Evolutionary conservation across 1,140 invertebrate species (phyloP).

Genomic region (Nilaparvata lugens): DNA sequence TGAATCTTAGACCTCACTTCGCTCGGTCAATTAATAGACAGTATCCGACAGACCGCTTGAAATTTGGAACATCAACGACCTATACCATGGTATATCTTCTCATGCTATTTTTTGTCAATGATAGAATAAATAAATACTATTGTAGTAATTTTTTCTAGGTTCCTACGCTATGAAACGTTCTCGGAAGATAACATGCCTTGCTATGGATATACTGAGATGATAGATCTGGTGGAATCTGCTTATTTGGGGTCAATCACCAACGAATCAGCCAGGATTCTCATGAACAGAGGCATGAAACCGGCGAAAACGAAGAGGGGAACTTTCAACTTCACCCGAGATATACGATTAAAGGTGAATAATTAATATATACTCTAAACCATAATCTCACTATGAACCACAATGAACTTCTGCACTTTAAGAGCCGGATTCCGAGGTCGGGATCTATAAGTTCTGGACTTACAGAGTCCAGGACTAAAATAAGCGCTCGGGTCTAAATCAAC

Average conservation of each 20-base stretch:
- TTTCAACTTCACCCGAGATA: conserved; percentile 52
- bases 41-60: too few relatives aligned
- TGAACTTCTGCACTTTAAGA: background rate
- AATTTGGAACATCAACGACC: too few relatives aligned
- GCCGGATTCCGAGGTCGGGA: too few relatives aligned
- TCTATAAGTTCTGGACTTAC: too few relatives aligned
- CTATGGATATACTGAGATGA: conserved; percentile 61
- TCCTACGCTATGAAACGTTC: conserved; percentile 58
- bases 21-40: too few relatives aligned
- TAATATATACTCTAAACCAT: background rate
- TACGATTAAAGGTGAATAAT: conserved; percentile 45
- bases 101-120: too few relatives aligned
- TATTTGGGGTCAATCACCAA: conserved; percentile 56
- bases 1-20: too few relatives aligned
- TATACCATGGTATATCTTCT: too few relatives aligned
- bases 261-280: conserved; percentile 51
- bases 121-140: too few relatives aligned
- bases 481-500: too few relatives aligned
- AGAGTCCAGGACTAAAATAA: too few relatives aligned
- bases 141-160: conserved; percentile 32
- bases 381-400: background rate
- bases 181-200: conserved; percentile 48
- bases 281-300: conserved; percentile 55
- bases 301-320: conserved; percentile 37
- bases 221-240: conserved; percentile 54